Evolutionary conservation across 2,113 vertebrate genomes (phyloP), one percentile per base, ranked within the genome.

Genomic region (Junco hyemalis): DNA sequence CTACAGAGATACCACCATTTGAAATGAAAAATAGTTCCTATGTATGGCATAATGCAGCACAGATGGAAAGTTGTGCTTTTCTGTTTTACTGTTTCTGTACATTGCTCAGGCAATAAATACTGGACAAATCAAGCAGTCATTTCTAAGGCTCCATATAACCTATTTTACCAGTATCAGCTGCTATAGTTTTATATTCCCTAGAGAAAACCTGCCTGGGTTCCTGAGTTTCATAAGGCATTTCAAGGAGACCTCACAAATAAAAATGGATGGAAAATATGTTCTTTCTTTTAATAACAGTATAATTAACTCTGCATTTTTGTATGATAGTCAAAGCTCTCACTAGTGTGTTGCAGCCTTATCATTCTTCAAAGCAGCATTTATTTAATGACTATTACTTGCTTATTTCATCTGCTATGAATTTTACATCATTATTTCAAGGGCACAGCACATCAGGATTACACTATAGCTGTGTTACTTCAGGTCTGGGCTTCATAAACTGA

Each of bases 141-240:
- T 97, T 93, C 96, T 95, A 92, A 95, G 94, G 84, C 93, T 97
- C 86, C 81, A 73, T 92, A 90, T 96, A 96, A 97, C 82, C 78
- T 65, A 33, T 95, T 97, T 97, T 97, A 95, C 92, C 95, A 95
- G 93, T 66, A 96, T 97, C 97, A 97, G 95, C 96, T 96, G 97
- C 92, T 91, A 22, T 47, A 56, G 87, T 94, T 97, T 96, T 81
- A 92, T 66, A 78, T 92, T 85, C 86, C 86, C 79, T 31, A 40
- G 80, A 93, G 96, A 95, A 95, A 96, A 95, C 54, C 81, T 82
- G 93, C 89, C 90, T 81, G 93, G 78, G 65, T 82, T 96, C 93
- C 96, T 57, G 76, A 68, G 80, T 94, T 97, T 97, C 95, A 96
- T 80, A 88, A 95, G 82, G 82, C 51, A 59, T 96, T 96, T 96